These are phyloP conservation scores for Clarias pachynema DNA, from an alignment of 2,797 vertebrate species.

Conservation along the genomic window DNA sequence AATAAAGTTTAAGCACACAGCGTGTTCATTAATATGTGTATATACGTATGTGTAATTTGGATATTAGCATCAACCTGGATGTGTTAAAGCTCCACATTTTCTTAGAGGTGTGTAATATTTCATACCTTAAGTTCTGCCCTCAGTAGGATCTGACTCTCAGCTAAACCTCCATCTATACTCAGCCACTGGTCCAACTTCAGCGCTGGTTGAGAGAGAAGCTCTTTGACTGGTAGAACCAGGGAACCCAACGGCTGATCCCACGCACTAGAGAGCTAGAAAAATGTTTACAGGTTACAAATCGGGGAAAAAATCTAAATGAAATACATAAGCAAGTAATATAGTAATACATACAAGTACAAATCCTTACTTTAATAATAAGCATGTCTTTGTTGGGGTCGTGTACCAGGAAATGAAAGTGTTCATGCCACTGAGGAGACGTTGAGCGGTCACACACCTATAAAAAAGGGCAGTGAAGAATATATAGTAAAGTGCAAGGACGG, in stretches of 20 bases:
- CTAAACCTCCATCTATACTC: slow-evolving; percentile 70
- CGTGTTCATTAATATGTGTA: no score
- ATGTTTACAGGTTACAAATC: slow-evolving; percentile 8
- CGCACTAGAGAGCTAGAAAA: slow-evolving; percentile 57
- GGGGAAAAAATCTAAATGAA: no score
- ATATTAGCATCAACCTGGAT: no score
- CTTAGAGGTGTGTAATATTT: not conserved
- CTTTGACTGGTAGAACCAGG: slow-evolving; percentile 77
- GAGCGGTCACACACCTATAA: slow-evolving; percentile 77
- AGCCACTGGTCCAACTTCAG: slow-evolving; percentile 86
- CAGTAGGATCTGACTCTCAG: slow-evolving; percentile 81
- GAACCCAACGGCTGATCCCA: slow-evolving; percentile 77
- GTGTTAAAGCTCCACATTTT: not conserved
- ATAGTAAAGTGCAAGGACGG: not conserved
- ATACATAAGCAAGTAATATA: no score
- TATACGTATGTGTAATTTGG: no score
- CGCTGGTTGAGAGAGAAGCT: slow-evolving; percentile 75
- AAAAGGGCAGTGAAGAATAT: not conserved
- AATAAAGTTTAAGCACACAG: not conserved
- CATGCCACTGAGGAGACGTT: slow-evolving; percentile 81
- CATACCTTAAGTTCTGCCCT: slow-evolving; percentile 84
- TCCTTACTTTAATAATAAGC: slow-evolving; percentile 82
- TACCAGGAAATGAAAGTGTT: slow-evolving; percentile 84
- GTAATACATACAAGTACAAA: not conserved
- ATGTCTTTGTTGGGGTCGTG: slow-evolving; percentile 80